These are phyloP conservation scores for Caenorhabditis remanei DNA, from an alignment of 1,140 invertebrate genomes.

Conservation along the genomic window DNA sequence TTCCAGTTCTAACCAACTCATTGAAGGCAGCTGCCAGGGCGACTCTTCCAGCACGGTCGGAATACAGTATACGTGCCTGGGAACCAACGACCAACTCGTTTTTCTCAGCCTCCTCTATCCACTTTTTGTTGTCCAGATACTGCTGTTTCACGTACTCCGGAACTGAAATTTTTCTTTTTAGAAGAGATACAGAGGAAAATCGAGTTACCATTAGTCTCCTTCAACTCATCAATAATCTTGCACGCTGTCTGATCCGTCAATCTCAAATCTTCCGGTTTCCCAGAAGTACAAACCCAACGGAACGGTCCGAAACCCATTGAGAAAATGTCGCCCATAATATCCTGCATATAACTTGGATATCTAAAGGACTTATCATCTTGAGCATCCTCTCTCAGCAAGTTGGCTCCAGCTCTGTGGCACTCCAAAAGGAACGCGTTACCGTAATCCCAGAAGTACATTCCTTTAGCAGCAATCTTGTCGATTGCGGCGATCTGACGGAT, in stretches of 20 bases:
- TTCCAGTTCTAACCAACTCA: slow-evolving; percentile 32
- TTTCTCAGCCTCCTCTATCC: slow-evolving; percentile 82
- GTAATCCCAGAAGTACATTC: slow-evolving; percentile 84
- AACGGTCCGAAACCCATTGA: slow-evolving; percentile 85
- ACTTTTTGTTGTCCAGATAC: slow-evolving; percentile 82
- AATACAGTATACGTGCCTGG: slow-evolving; percentile 83
- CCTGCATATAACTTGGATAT: slow-evolving; percentile 84
- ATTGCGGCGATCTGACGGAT: slow-evolving; percentile 82
- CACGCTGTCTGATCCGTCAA: slow-evolving; percentile 82
- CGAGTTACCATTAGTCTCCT: slow-evolving; percentile 75
- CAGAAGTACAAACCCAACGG: slow-evolving; percentile 84
- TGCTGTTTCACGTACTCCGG: slow-evolving; percentile 80
- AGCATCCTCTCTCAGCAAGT: slow-evolving; percentile 75
- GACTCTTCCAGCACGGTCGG: slow-evolving; percentile 81
- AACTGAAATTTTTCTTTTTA: background rate
- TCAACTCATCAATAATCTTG: slow-evolving; percentile 80
- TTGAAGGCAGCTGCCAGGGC: slow-evolving; percentile 83
- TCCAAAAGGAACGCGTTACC: slow-evolving; percentile 84
- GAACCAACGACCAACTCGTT: slow-evolving; percentile 81
- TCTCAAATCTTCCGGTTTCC: slow-evolving; percentile 80
- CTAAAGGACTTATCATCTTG: slow-evolving; percentile 80
- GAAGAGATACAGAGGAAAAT: background rate
- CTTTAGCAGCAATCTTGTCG: slow-evolving; percentile 80
- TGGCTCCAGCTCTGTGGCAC: slow-evolving; percentile 81
- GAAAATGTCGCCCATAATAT: slow-evolving; percentile 85